Percentiles rank a stretch among this genome's conserved stretches.
Evolutionary conservation across 2,113 vertebrate species (phyloP).

Genomic region (Tyrannus savana): DNA sequence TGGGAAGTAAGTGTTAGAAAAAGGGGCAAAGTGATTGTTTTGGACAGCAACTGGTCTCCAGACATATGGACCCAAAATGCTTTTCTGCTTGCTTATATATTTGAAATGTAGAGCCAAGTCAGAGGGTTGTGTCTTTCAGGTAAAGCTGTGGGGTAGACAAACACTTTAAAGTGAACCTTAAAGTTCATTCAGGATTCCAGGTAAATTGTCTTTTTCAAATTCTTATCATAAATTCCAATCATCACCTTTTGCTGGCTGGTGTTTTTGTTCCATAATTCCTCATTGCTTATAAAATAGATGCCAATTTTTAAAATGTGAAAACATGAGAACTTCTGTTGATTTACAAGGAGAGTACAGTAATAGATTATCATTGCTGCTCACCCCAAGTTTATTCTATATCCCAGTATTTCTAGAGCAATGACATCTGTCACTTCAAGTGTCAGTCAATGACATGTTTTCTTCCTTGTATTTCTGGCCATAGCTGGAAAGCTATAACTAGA

Average conservation of each 20-base stretch:
- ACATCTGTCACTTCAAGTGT: neutral
- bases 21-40: conserved; percentile 4
- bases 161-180: neutral
- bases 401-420: neutral
- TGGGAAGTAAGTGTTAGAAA: neutral
- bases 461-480: neutral
- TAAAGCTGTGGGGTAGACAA: neutral
- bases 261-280: neutral
- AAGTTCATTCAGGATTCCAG: neutral
- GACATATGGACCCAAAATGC: neutral
- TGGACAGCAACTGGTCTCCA: neutral
- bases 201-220: neutral
- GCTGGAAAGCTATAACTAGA: neutral
- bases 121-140: neutral
- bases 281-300: neutral
- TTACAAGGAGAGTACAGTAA: neutral
- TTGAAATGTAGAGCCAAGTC: neutral
- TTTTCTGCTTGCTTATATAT: neutral
- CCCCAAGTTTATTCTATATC: neutral
- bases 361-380: neutral
- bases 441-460: neutral
- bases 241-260: neutral
- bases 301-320: neutral
- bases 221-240: neutral
- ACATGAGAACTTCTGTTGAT: neutral